Percentiles rank a stretch among this genome's conserved stretches.
Conservation (phyloP, 2,113 vertebrate genomes). For the Archocentrus centrarchus region DNA sequence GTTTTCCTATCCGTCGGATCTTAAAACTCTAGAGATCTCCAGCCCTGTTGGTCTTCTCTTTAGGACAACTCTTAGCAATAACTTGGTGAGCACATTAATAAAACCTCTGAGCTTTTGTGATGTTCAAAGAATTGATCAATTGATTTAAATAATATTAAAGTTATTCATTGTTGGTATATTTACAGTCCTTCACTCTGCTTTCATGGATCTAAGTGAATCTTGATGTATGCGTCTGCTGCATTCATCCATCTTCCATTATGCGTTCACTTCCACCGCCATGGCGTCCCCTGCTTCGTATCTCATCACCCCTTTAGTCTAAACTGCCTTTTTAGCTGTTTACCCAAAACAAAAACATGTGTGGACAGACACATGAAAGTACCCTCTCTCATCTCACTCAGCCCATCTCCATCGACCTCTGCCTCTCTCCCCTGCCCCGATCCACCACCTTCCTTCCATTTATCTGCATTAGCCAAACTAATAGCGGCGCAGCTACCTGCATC, state of each 20-base stretch:
- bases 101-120: neutral
- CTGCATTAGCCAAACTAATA: conserved; percentile 63
- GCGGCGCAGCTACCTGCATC: conserved; percentile 61
- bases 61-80: neutral
- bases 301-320: conserved; percentile 68
- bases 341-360: conserved; percentile 69
- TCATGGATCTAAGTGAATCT: conserved; percentile 7
- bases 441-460: conserved; percentile 50
- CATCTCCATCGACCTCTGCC: conserved; percentile 52
- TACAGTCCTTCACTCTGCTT: neutral
- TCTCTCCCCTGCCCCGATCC: conserved; percentile 36
- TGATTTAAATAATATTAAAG: neutral
- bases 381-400: conserved; percentile 16
- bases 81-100: neutral
- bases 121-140: neutral
- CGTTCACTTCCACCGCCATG: conserved; percentile 43
- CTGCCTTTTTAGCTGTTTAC: conserved; percentile 81
- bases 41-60: neutral
- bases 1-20: neutral
- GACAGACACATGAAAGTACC: conserved; percentile 66
- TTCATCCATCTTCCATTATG: conserved; percentile 17
- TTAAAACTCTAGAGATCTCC: neutral
- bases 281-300: conserved; percentile 51
- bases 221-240: neutral
- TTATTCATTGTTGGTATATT: neutral